Conservation (phyloP, 2,888 invertebrate genomes). For the Tubulanus polymorphus region DNA sequence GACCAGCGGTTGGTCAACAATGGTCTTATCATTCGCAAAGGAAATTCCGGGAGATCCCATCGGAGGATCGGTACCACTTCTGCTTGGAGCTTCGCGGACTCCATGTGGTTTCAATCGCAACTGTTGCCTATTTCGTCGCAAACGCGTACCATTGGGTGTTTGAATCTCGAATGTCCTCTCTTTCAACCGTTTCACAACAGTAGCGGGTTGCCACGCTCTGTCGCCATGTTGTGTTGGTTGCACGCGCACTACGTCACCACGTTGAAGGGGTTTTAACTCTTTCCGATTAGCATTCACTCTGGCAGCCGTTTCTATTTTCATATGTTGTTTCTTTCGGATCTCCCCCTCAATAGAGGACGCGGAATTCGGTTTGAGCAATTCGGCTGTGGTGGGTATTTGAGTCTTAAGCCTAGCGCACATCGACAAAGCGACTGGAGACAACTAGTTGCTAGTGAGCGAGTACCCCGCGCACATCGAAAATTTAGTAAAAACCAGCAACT, state of each 20-base stretch:
- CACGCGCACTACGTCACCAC: constrained; percentile 3
- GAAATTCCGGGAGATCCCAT: too few species aligned
- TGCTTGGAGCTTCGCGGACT: too few species aligned
- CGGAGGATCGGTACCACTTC: too few species aligned
- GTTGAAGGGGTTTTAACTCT: not conserved
- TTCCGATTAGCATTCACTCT: not conserved
- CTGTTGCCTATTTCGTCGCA: constrained; percentile 7
- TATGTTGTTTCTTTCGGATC: not conserved
- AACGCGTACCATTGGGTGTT: not conserved
- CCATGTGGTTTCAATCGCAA: not conserved
- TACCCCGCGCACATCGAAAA: too few species aligned
- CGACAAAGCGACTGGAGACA: too few species aligned
- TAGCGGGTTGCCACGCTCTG: constrained; percentile 6
- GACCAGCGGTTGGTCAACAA: too few species aligned
- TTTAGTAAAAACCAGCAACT: too few species aligned
- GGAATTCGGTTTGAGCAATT: not conserved
- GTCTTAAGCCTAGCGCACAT: not conserved
- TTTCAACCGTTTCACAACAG: not conserved
- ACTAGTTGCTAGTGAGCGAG: too few species aligned
- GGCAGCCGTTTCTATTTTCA: not conserved
- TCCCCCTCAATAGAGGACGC: not conserved
- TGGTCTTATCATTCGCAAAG: too few species aligned
- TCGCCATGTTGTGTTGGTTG: constrained; percentile 2
- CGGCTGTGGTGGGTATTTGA: not conserved
- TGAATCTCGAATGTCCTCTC: constrained; percentile 2